Base-by-base conservation (phyloP, 2,797 vertebrate genomes). In the Gymnodraco acuticeps region DNA sequence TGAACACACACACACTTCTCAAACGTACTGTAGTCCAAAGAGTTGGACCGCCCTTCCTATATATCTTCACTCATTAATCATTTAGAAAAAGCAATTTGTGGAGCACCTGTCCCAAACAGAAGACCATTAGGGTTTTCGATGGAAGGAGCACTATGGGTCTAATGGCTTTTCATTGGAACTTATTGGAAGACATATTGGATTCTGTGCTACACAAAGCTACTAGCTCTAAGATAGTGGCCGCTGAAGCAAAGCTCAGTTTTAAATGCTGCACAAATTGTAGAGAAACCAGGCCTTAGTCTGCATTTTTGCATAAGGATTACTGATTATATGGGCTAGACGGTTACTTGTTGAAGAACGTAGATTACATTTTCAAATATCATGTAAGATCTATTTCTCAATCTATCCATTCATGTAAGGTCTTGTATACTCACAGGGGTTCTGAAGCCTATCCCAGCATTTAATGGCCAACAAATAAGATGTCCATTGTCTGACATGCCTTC, bases 81-180 rank as follows among this genome's bases (percentile, higher is more conserved):
- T 94, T 95, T 93, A 94, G 84, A 91, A 82, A 84, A 93, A 94
- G 91, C 93, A 94, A 94, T 95, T 94, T 93, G 87, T 89, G 78
- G 78, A 89, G 90, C 93, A 94, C 93, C 93, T 95, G 94, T 94
- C 92, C 87, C 89, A 87, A 90, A 84, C 88, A 91, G 86, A 89
- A 92, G 90, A 81, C 91, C 87, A 93, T 94, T 92, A 93, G 90
- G 76, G 74, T 84, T 91, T 92, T 92, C 78, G 72, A 92, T 93
- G 86, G 84, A 90, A 87, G 81, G 59, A 90, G 90, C 78, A 78
- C 75, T 80, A 86, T 84, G 86, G 86, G 74, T 91, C 84, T 92
- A 94, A 93, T 94, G 92, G 85, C 88, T 89, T 89, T 87, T 86
- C 83, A 77, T 84, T 86, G 64, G 70, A 88, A 90, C 88, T 93